phyloP scores from a whole-genome alignment of 1,140 invertebrate species.

The Araneus ventricosus region DNA sequence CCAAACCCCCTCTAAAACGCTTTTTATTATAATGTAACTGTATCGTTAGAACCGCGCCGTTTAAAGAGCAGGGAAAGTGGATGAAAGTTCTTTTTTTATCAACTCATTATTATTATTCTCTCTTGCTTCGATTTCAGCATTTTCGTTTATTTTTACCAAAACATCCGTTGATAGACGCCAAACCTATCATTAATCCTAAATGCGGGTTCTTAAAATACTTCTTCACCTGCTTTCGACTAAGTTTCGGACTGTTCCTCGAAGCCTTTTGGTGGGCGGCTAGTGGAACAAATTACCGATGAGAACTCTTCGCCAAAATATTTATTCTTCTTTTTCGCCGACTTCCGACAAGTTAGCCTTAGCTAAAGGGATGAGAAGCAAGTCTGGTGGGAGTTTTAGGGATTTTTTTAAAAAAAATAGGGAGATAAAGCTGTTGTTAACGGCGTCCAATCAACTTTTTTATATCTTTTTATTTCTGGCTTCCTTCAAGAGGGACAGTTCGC shows the following conservation, averaged over 20 bases:
- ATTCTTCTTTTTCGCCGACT: constrained; percentile 32
- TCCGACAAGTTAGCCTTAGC: constrained; percentile 43
- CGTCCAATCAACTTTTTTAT: constrained; percentile 44
- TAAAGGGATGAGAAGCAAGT: constrained; percentile 45
- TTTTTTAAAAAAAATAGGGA: not conserved
- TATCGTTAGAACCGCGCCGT: not conserved
- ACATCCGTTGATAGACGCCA: constrained; percentile 47
- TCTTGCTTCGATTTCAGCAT: constrained; percentile 9
- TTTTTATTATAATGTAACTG: constrained; percentile 23
- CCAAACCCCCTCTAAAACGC: not conserved
- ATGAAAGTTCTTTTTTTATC: constrained; percentile 27
- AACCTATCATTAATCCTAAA: constrained; percentile 66
- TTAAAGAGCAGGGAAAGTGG: constrained; percentile 18
- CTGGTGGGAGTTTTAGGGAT: not conserved
- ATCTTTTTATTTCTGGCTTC: not conserved
- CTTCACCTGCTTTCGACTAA: constrained; percentile 48
- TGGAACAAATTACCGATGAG: constrained; percentile 67
- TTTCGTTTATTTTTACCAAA: constrained; percentile 50
- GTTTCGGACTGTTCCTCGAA: not conserved
- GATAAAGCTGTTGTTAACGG: constrained; percentile 39
- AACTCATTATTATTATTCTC: constrained; percentile 24
- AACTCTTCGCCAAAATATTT: constrained; percentile 39
- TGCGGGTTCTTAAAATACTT: constrained; percentile 32
- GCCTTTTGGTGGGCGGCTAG: constrained; percentile 38
- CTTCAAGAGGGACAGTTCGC: not conserved